phyloP scores from a whole-genome alignment of 1,140 invertebrate genomes.

The Planococcus citri region DNA sequence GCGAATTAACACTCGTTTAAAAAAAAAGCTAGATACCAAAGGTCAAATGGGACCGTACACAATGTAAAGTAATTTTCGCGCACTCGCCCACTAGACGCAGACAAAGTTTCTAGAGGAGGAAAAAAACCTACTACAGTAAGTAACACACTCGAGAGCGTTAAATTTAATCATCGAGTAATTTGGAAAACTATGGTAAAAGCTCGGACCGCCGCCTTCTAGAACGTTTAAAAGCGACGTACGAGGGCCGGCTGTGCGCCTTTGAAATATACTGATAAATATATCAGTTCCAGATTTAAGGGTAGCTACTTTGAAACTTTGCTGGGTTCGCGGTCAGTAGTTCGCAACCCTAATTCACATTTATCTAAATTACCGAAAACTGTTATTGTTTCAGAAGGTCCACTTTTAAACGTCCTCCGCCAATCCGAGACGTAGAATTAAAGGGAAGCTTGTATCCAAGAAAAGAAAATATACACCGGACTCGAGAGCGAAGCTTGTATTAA shows the following conservation, averaged over 20 bases:
- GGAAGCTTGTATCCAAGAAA: no score
- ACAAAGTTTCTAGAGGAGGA: no score
- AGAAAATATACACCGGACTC: no score
- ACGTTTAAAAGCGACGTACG: no score
- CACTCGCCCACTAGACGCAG: no score
- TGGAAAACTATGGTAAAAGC: not conserved
- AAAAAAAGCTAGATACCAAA: not conserved
- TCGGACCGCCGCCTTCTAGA: not conserved
- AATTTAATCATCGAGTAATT: no score
- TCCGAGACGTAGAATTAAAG: no score
- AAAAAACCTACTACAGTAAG: no score
- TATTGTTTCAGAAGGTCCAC: slow-evolving; percentile 13
- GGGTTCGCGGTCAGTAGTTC: slow-evolving; percentile 12
- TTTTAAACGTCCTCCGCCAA: not conserved
- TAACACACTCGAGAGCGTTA: no score
- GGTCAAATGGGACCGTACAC: no score
- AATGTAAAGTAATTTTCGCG: no score
- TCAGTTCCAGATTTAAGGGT: slow-evolving; percentile 11
- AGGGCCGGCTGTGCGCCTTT: not conserved
- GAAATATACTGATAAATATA: slow-evolving; percentile 14
- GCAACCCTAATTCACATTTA: slow-evolving; percentile 15
- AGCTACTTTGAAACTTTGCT: not conserved
- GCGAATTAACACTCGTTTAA: not conserved
- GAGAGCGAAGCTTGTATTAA: no score
- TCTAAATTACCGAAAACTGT: slow-evolving; percentile 15